These are phyloP conservation scores for Bellardia pandia DNA, from an alignment of 2,888 invertebrate genomes.

Conservation along the genomic window DNA sequence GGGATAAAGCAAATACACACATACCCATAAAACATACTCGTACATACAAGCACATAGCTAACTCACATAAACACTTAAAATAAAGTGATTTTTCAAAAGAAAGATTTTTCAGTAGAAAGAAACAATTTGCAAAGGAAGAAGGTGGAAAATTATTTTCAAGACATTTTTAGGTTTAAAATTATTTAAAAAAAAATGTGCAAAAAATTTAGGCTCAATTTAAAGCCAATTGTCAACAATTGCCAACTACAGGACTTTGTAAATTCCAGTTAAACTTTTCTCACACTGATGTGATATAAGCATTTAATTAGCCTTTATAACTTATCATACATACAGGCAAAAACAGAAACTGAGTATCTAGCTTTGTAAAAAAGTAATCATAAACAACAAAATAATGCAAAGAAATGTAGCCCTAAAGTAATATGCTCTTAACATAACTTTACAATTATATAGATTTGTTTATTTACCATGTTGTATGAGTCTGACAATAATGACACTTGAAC, in stretches of 20 bases:
- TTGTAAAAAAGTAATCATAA: background rate
- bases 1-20: background rate
- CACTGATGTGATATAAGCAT: background rate
- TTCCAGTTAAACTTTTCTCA: too few relatives aligned
- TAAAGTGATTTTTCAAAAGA: background rate
- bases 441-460: slow-evolving; percentile 30
- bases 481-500: slow-evolving; percentile 64
- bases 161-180: too few relatives aligned
- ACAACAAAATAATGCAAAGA: background rate
- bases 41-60: background rate
- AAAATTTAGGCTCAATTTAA: too few relatives aligned
- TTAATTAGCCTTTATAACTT: background rate
- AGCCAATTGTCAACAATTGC: background rate
- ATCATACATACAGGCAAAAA: background rate
- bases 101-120: background rate
- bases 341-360: too few relatives aligned
- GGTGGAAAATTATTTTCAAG: too few relatives aligned
- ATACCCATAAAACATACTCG: too few relatives aligned
- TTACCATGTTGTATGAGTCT: slow-evolving; percentile 52
- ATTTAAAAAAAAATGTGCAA: too few relatives aligned
- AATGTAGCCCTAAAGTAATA: slow-evolving; percentile 16
- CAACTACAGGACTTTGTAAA: background rate
- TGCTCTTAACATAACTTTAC: slow-evolving; percentile 9
- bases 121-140: background rate
- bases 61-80: background rate